Percentiles rank a stretch among this genome's conserved stretches.
phyloP scores from a whole-genome alignment of 53 echinoderm and acorn worm genomes.

The Henricia sp. region DNA sequence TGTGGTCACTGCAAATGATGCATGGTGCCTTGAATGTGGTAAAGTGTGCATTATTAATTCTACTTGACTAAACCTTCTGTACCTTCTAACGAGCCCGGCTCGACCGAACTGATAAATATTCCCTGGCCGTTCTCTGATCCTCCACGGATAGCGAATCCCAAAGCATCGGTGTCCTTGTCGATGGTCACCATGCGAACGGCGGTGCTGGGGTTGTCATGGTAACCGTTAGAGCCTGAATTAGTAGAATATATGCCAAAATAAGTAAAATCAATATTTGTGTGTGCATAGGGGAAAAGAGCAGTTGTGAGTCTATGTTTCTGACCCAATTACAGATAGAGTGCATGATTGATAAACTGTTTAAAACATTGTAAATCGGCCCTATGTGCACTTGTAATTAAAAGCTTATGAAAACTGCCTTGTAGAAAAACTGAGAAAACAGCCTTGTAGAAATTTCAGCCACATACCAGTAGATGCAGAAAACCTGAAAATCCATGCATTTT shows the following conservation, averaged over 20 bases:
- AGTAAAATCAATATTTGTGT: conserved; percentile 5
- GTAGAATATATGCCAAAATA: not conserved
- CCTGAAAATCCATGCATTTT: too few relatives aligned
- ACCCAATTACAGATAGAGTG: too few relatives aligned
- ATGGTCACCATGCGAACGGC: conserved; percentile 61
- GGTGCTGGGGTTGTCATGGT: conserved; percentile 39
- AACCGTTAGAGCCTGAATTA: conserved; percentile 41
- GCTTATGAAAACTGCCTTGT: too few relatives aligned
- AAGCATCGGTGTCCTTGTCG: conserved; percentile 48
- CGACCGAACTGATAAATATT: conserved; percentile 61
- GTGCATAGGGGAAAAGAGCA: not conserved
- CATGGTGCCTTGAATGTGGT: not conserved
- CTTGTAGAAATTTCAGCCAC: too few relatives aligned
- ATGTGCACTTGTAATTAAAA: too few relatives aligned
- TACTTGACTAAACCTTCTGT: too few relatives aligned
- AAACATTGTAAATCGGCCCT: too few relatives aligned
- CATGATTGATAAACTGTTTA: too few relatives aligned
- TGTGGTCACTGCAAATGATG: too few relatives aligned
- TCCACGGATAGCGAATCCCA: conserved; percentile 58
- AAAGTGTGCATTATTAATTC: not conserved
- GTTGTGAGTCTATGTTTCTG: not conserved
- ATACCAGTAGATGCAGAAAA: too few relatives aligned
- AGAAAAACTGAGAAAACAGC: too few relatives aligned
- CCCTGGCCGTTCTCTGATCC: conserved; percentile 63
- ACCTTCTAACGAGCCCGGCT: conserved; percentile 60